Evolutionary conservation across 64 coral and sea anemone species (phyloP).

Genomic region (Porites lutea): DNA sequence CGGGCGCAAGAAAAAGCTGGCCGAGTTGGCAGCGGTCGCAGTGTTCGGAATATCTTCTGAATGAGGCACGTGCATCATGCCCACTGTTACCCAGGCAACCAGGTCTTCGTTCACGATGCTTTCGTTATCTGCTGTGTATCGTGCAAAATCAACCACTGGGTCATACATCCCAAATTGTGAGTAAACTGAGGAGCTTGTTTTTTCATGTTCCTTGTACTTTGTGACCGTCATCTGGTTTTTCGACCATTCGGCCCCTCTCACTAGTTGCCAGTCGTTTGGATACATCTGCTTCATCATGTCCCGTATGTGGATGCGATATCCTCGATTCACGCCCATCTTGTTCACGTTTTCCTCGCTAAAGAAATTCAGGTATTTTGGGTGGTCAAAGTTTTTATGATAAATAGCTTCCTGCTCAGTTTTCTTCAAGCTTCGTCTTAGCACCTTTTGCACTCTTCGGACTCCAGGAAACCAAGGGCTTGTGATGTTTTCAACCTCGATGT

Average conservation of each 20-base stretch:
- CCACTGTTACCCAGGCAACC: slow-evolving; percentile 85
- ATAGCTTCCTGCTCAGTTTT: slow-evolving; percentile 71
- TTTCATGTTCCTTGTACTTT: slow-evolving; percentile 72
- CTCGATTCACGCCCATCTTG: slow-evolving; percentile 19
- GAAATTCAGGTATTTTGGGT: slow-evolving; percentile 77
- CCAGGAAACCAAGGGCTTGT: slow-evolving; percentile 48
- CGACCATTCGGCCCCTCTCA: slow-evolving; percentile 41
- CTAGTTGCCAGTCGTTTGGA: slow-evolving; percentile 46
- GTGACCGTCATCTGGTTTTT: slow-evolving; percentile 75
- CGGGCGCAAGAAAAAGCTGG: slow-evolving; percentile 82
- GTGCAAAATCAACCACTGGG: slow-evolving; percentile 78
- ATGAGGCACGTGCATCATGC: slow-evolving; percentile 83
- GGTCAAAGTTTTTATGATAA: slow-evolving; percentile 66
- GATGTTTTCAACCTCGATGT: slow-evolving; percentile 53
- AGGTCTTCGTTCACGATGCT: slow-evolving; percentile 78
- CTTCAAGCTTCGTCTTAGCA: slow-evolving; percentile 38
- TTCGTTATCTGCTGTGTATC: slow-evolving; percentile 79
- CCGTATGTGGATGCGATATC: slow-evolving; percentile 68
- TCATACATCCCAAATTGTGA: slow-evolving; percentile 56
- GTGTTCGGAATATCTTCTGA: slow-evolving; percentile 90
- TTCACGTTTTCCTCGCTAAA: slow-evolving; percentile 46
- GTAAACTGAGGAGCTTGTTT: slow-evolving; percentile 70
- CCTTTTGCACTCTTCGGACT: slow-evolving; percentile 36
- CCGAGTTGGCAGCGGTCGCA: slow-evolving; percentile 58
- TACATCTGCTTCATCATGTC: slow-evolving; percentile 74